Conservation (phyloP, 1,140 invertebrate species). For the Mya arenaria region DNA sequence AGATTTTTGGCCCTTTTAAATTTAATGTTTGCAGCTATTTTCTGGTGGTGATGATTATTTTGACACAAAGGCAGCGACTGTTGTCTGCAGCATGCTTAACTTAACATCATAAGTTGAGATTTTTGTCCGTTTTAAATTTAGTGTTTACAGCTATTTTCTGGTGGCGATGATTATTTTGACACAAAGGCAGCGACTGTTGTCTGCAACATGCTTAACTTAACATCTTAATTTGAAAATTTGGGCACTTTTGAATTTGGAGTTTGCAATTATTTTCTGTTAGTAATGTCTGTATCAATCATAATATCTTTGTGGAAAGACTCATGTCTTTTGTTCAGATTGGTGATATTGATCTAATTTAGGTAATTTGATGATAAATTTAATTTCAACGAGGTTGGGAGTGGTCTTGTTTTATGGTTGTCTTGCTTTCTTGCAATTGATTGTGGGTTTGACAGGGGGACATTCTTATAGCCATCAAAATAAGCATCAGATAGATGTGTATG, state of each 20-base stretch:
- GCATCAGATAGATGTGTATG: too few relatives aligned
- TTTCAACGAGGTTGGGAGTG: too few relatives aligned
- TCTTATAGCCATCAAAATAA: too few relatives aligned
- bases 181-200: background rate
- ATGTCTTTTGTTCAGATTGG: background rate
- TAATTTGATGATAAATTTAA: background rate
- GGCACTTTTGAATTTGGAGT: background rate
- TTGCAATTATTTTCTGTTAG: background rate
- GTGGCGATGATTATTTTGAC: background rate
- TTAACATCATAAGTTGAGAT: background rate
- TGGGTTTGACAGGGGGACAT: too few relatives aligned
- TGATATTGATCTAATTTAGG: background rate
- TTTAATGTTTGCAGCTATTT: too few relatives aligned
- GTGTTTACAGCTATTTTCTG: too few relatives aligned
- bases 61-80: constrained; percentile 61
- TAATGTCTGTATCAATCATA: background rate
- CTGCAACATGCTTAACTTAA: background rate
- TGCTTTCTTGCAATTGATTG: too few relatives aligned
- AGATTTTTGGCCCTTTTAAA: too few relatives aligned
- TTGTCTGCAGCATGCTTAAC: constrained; percentile 69
- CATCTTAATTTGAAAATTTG: background rate
- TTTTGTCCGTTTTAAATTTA: too few relatives aligned
- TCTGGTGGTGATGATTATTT: constrained; percentile 71
- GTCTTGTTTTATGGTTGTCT: too few relatives aligned
- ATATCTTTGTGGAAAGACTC: background rate